These are phyloP conservation scores for Chionodraco myersi DNA, from an alignment of 2,113 vertebrate genomes.

Conservation along the genomic window DNA sequence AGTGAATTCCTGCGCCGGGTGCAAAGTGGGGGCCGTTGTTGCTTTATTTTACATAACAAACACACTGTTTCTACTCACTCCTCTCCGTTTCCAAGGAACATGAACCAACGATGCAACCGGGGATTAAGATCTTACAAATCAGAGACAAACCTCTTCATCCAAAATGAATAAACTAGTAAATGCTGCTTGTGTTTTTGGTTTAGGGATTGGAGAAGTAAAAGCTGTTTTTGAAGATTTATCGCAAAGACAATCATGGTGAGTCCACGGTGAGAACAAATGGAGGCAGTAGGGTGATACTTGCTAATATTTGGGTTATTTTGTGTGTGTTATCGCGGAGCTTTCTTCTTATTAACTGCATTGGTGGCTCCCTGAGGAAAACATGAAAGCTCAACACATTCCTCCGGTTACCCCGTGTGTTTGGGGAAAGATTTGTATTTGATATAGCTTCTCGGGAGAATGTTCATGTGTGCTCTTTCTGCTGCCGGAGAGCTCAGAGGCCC, in stretches of 20 bases:
- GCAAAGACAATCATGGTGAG: background rate
- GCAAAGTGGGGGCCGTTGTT: slow-evolving; percentile 72
- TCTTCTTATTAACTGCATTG: slow-evolving; percentile 15
- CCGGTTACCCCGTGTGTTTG: slow-evolving; percentile 37
- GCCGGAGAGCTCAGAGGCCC: slow-evolving; percentile 31
- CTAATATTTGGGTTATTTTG: slow-evolving; percentile 33
- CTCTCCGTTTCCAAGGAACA: slow-evolving; percentile 35
- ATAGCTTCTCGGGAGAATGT: slow-evolving; percentile 52
- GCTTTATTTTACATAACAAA: slow-evolving; percentile 77
- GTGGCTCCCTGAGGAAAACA: slow-evolving; percentile 49
- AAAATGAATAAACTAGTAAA: background rate
- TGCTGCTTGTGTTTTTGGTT: slow-evolving; percentile 3
- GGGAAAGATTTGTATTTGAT: slow-evolving; percentile 46
- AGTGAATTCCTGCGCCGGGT: slow-evolving; percentile 78
- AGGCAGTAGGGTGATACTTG: background rate
- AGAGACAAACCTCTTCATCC: background rate
- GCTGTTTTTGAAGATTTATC: background rate
- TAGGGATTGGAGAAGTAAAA: background rate
- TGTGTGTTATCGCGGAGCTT: slow-evolving; percentile 16
- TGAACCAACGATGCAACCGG: slow-evolving; percentile 11
- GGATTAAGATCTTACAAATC: slow-evolving; percentile 5
- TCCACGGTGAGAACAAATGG: slow-evolving; percentile 11
- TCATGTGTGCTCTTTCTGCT: slow-evolving; percentile 27
- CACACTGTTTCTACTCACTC: slow-evolving; percentile 43
- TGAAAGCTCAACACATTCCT: slow-evolving; percentile 57